Evolutionary conservation across 2,113 vertebrate genomes (phyloP).

Genomic region (Aldabrachelys gigantea): DNA sequence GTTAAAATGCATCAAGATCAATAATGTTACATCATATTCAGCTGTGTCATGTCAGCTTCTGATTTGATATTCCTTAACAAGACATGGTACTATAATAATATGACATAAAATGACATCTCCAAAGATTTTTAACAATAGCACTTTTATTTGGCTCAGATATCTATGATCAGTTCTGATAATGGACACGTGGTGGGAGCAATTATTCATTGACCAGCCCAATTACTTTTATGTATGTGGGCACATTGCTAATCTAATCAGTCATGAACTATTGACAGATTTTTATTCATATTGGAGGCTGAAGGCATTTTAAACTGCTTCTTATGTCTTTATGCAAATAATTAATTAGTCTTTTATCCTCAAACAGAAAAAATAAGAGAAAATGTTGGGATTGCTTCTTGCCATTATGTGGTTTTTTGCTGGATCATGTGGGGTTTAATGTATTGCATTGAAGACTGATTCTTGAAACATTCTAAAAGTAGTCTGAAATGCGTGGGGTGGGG

Average conservation of each 20-base stretch:
- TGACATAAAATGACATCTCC: background rate
- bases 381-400: background rate
- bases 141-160: background rate
- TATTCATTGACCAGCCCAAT: slow-evolving; percentile 7
- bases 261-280: background rate
- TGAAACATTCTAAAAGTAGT: background rate
- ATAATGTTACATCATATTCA: background rate
- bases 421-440: background rate
- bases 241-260: slow-evolving; percentile 19
- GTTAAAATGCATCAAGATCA: background rate
- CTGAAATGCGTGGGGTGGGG: background rate
- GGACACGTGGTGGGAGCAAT: background rate
- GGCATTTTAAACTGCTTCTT: background rate
- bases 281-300: slow-evolving; percentile 3
- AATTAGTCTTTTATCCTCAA: background rate
- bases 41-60: background rate
- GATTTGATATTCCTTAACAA: background rate
- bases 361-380: background rate
- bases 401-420: background rate
- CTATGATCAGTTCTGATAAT: background rate
- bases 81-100: background rate
- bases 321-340: background rate
- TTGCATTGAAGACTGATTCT: background rate
- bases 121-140: background rate
- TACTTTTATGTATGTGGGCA: slow-evolving; percentile 3